Evolutionary conservation across 2,888 invertebrate species (phyloP).

Genomic region (Odiellus spinosus): DNA sequence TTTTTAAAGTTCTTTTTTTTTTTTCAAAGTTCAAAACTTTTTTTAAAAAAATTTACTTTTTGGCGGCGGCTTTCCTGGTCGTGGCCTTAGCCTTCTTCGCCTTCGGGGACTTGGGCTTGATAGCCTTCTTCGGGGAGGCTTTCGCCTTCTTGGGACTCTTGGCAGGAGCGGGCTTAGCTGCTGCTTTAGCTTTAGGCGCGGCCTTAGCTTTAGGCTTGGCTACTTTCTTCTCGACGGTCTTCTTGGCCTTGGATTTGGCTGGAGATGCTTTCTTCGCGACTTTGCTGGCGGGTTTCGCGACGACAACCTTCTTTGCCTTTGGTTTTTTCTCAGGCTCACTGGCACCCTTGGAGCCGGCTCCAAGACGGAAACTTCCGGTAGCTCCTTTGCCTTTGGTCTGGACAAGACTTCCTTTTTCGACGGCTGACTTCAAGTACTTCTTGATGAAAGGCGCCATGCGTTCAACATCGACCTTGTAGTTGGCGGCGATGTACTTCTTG

Average conservation of each 20-base stretch:
- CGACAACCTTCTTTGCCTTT: constrained; percentile 2
- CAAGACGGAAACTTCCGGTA: constrained; percentile 24
- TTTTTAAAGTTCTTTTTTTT: too few relatives aligned
- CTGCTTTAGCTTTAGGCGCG: constrained; percentile 8
- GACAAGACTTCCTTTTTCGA: constrained; percentile 31
- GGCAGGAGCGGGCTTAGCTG: constrained; percentile 5
- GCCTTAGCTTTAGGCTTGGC: constrained; percentile 11
- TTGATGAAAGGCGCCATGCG: constrained; percentile 42
- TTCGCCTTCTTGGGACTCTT: constrained; percentile 12
- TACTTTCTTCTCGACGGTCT: constrained; percentile 9
- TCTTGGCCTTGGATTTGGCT: constrained; percentile 11
- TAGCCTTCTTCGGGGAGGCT: constrained; percentile 9
- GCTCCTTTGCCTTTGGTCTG: constrained; percentile 26
- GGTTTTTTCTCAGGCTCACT: constrained; percentile 3
- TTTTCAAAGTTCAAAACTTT: too few relatives aligned
- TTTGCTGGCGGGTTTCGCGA: constrained; percentile 2
- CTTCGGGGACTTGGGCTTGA: constrained; percentile 13
- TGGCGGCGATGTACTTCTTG: constrained; percentile 44
- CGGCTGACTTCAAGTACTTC: constrained; percentile 41
- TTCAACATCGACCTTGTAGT: constrained; percentile 38
- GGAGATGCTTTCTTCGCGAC: constrained; percentile 9
- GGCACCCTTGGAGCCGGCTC: constrained; percentile 4
- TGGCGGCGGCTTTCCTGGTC: constrained; percentile 14
- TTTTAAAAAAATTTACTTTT: constrained; percentile 1
- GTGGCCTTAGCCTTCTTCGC: constrained; percentile 15